Conservation (phyloP, 2,113 vertebrate genomes). For the Grammomys dolichurus region DNA sequence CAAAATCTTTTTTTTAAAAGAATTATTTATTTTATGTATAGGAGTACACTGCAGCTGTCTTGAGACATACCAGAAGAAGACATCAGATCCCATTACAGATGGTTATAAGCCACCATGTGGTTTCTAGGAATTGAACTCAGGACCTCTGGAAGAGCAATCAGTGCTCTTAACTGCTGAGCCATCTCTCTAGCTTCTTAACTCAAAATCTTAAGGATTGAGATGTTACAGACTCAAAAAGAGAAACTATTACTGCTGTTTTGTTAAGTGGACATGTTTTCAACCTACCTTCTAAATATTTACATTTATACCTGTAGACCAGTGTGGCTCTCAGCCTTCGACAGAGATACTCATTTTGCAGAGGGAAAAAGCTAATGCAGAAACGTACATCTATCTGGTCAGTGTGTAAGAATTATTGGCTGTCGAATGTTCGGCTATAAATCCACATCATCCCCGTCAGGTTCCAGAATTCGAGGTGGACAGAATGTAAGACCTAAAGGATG, state of each 20-base stretch:
- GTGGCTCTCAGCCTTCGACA: too few relatives aligned
- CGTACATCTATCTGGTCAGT: not conserved
- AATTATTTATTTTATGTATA: too few relatives aligned
- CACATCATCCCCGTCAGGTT: not conserved
- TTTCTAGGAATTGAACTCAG: too few relatives aligned
- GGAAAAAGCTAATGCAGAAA: not conserved
- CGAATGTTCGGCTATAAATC: not conserved
- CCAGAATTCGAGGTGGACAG: not conserved
- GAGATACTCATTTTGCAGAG: not conserved
- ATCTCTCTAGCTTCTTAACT: too few relatives aligned
- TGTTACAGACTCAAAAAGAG: not conserved
- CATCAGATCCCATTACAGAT: too few relatives aligned
- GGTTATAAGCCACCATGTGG: too few relatives aligned
- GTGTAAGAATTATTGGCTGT: not conserved
- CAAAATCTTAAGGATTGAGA: too few relatives aligned
- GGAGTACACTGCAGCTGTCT: too few relatives aligned
- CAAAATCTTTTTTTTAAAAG: not conserved
- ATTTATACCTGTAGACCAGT: not conserved
- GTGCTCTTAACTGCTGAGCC: too few relatives aligned
- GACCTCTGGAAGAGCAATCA: too few relatives aligned
- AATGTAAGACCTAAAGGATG: not conserved
- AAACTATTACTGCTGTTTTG: not conserved
- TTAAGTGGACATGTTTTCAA: not conserved
- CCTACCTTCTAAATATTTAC: not conserved
- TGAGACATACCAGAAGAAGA: too few relatives aligned